Base-by-base conservation (phyloP, 53 echinoderm and acorn worm genomes). In the Crossaster papposus region DNA sequence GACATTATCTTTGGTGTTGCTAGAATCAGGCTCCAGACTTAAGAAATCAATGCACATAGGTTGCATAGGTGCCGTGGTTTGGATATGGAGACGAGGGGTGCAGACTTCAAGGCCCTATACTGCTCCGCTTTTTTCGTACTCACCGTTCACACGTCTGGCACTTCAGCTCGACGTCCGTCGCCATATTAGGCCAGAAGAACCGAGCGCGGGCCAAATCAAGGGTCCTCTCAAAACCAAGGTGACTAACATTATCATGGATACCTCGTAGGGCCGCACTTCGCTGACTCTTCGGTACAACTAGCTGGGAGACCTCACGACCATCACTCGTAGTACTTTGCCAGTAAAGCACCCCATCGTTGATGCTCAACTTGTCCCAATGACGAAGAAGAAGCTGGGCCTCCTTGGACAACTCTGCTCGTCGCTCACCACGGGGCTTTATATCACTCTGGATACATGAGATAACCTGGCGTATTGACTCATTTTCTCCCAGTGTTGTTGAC, bases 151-250 rank as follows among this genome's bases (percentile, higher is more conserved):
- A 94, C 2, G 82, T 88, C 44, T 79, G 79, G 54, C 91, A 91
- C 37, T 74, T 78, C 35, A 83, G 36, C 30, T 91, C 85, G 3
- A 91, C 71, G 50, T 85, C 58, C 18, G 63, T 23, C 26, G 77
- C 64, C 94, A 94, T 91, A 62, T 63, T 83, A 17, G 94, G 91
- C 92, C 94, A 94, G 82, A 89, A 92, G 80, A 94, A 94, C 10
- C 83, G 75, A 18, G 91, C 78, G 3, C 91, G 88, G 17, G 82
- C 78, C 13, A 94, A 81, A 65, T 91, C 94, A 23, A 91, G 64
- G 20, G 94, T 94, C 24, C 94, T 64, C 15, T 94, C 91, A 26
- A 37, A 29, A 14, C 94, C 91, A 36, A 88, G 94, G 76, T 94
- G 94, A 11, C 91, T 91, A 6, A 90, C 53, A 44, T 94, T 89